Base-by-base conservation (phyloP, 2,888 invertebrate species). In the Molanna angustata region DNA sequence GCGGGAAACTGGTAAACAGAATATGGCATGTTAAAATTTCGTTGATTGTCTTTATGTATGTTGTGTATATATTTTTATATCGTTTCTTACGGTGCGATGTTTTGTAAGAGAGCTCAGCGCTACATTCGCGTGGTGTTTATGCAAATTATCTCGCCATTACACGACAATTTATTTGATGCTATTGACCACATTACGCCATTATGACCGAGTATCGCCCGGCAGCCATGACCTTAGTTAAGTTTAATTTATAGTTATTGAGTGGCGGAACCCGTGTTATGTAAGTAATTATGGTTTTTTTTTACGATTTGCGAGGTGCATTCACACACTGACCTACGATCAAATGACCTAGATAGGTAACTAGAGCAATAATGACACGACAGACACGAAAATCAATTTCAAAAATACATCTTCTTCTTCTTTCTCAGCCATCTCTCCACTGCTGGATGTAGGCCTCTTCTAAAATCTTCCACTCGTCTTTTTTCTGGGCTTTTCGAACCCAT, bases 111-210 rank as follows among this genome's bases (percentile, higher is more conserved):
- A n/a, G n/a, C n/a, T n/a, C n/a, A n/a, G n/a, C n/a, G n/a, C n/a
- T n/a, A 27, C 40, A 27, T 17, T 40, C 27, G 35, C 48, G 46
- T 41, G 48, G 32, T 64, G 65, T 71, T 73, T 76, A 77, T 77
- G 77, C 74, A 77, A 77, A 77, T 77, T 71, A 74, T 70, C 68
- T 68, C 67, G 67, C 74, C 70, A 75, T 76, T 77, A 76, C 74
- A 73, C 71, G 72, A 75, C 75, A 75, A 77, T 77, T 76, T 77
- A 76, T 76, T 74, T 76, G 72, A 74, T 74, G 73, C 71, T 76
- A 76, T 76, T 76, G 76, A 76, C 75, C 76, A 76, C 73, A 76
- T 74, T 72, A 74, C 68, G 74, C 74, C 66, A 68, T 69, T 70
- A 74, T 74, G 74, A 75, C 74, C 69, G 72, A 71, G 71, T 68